A percentile compares a stretch with the other conserved stretches of the same genome.
phyloP scores from a whole-genome alignment of 1,140 invertebrate species.

The Anoplolepis gracilipes region DNA sequence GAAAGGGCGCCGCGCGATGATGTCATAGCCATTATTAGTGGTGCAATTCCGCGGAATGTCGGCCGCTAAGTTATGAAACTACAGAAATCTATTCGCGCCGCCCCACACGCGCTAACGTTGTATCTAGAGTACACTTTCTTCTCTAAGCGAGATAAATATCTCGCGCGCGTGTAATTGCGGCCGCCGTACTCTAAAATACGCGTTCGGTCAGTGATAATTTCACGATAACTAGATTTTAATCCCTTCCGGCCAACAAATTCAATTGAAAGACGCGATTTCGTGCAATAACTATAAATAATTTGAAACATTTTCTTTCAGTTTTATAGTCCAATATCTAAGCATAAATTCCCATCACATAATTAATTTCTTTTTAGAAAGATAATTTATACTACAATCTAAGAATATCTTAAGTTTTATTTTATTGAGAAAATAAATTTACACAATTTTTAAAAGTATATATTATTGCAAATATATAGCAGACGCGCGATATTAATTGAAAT shows the following conservation, averaged over 20 bases:
- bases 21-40: slow-evolving; percentile 80
- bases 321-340: background rate
- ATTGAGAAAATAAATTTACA: no score
- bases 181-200: slow-evolving; percentile 62
- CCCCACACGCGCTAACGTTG: slow-evolving; percentile 54
- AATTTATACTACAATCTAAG: background rate
- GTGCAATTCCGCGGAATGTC: slow-evolving; percentile 81
- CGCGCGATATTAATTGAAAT: background rate
- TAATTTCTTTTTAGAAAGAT: background rate
- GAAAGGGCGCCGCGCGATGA: slow-evolving; percentile 60
- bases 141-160: slow-evolving; percentile 70
- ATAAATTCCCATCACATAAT: no score
- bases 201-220: slow-evolving; percentile 55
- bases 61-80: slow-evolving; percentile 82
- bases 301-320: slow-evolving; percentile 17
- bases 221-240: slow-evolving; percentile 54
- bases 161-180: slow-evolving; percentile 67
- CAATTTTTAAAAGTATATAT: no score
- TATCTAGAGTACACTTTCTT: slow-evolving; percentile 72
- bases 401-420: background rate
- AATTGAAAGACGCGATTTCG: background rate
- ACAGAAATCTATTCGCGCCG: slow-evolving; percentile 77
- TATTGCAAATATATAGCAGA: background rate
- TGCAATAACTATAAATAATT: slow-evolving; percentile 17
- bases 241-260: background rate